Base-by-base conservation (phyloP, 2,113 vertebrate species). In the Morone saxatilis region DNA sequence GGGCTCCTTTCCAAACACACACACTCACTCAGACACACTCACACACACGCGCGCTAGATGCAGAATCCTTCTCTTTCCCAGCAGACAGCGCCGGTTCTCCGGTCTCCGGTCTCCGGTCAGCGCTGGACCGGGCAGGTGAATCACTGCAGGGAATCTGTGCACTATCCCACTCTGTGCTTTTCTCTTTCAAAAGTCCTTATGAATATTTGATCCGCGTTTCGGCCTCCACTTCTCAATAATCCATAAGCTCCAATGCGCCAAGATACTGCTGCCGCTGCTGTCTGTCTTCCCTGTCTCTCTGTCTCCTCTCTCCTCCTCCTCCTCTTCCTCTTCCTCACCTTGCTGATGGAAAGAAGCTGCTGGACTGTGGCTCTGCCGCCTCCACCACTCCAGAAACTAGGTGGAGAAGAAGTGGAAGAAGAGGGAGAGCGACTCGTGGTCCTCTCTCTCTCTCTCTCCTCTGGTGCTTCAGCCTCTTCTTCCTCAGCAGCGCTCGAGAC, bases 1-100 rank as follows among this genome's bases (percentile, higher is more conserved):
- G 96, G 95, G 96, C 95, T 97, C 95, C 96, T 96, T 96, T 92
- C 96, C 85, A 95, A 94, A 94, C 94, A 94, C 96, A 95, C 97
- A 95, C 97, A 93, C 85, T 63, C 83, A 51, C 71, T 63, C 84
- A 71, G 74, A 83, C 70, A 22, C 76, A 54, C 88, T 70, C 83
- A 79, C 91, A 91, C 56, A 47, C 67, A 22, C 81, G 69, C 88
- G 40, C 85, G 92, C 76, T 62, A 77, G 87, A 92, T 80, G 89
- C 80, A 91, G 78, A 89, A 80, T 77, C 91, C 88, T 88, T 90
- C n/a, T 73, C 86, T 31, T 31, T 31, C 84, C 89, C 93, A 7
- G 50, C 50, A 51, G 50, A n/a, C 16, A 19, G 50, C 50, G 88
- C 94, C 54, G 84, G 56, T 50, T 82, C 71, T 60, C 43, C 9